Base-by-base conservation (phyloP, 1,140 invertebrate genomes). In the Eciton burchellii region DNA sequence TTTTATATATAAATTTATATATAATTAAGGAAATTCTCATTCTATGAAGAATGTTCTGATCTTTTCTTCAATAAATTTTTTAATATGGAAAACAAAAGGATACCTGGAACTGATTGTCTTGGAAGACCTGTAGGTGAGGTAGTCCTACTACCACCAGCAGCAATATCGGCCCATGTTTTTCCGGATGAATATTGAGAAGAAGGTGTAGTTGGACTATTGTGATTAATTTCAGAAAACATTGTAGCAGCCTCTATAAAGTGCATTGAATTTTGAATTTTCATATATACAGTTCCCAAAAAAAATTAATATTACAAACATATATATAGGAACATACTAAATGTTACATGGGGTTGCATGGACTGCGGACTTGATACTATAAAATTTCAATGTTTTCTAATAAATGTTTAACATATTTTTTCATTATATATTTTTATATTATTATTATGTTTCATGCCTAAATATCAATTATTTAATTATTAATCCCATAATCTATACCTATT, bases 121-220 rank as follows among this genome's bases (percentile, higher is more conserved):
- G 88, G 73, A 6, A 82, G n/a, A 19, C 88, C 70, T 16, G 89
- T 90, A 41, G 92, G 88, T 0, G 89, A 91, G n/a, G 49, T 52
- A 0, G 88, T 84, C 49, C 68, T 85, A 16, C 73, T 86, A 19
- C 88, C 89, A 60, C 66, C 57, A 12, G 77, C 84, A 0, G 90
- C 91, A 11, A 93, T 66, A 6, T 92, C 84, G 4, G 92, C 92
- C 90, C 91, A 94, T 12, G 84, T 87, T 65, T 83, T 88, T 26
- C 81, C 83, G 6, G 89, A 35, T 35, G 35, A n/a, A 9, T n/a
- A 41, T 1, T n/a, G n/a, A n/a, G 21, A 21, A 12, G 56, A 56
- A 56, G 71, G 41, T 2, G 16, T 59, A 59, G 19, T 14, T 14
- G 71, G 21, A 16, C 3, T 60, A 9, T 26, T 60, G 14, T 59